Evolutionary conservation across 1,140 invertebrate genomes (phyloP), one percentile per base, ranked within the genome.

Genomic region (Lepidurus arcticus): DNA sequence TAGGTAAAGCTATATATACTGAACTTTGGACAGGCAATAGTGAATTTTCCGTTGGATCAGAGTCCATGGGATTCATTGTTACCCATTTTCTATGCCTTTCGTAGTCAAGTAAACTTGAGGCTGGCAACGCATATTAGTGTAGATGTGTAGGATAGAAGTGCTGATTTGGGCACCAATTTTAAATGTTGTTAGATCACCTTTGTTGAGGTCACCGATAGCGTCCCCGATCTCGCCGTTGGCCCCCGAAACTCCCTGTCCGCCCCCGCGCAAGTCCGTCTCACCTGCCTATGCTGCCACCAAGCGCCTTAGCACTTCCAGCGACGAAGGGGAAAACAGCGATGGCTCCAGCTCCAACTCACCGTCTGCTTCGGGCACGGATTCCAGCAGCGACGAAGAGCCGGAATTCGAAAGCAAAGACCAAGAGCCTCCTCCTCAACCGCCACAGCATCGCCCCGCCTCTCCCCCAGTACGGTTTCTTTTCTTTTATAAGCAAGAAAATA

Each of bases 281-380:
- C 53, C 53, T 13, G 16, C 21, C 16, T 16, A 65, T 65, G 16
- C 53, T 7, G 6, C 53, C 6, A 65, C 53, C 9, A 65, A 65
- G 13, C 53, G 53, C 13, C 13, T 65, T 13, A 65, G 53, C 13
- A 65, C 53, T 65, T 65, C 53, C 16, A 65, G 53, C 53, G 53
- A 65, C 53, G 53, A 65, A 65, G 53, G 53, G 4, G 53, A 65
- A 65, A 65, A 65, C 53, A 65, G 53, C 53, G 53, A 78, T 9
- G 78, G 73, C 42, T 78, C 78, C 34, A 78, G 78, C 44, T 74
- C 78, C 26, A 74, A 78, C 42, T 78, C 78, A 7, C 44, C 73
- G 43, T 78, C 78, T 42, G 78, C 74, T 7, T 76, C 75, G 42
- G 47, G 75, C 16, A 76, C 43, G 8, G 75, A 76, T 76, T 44